Evolutionary conservation across 2,888 invertebrate genomes (phyloP).

Genomic region (Acanthosepion pharaonis): DNA sequence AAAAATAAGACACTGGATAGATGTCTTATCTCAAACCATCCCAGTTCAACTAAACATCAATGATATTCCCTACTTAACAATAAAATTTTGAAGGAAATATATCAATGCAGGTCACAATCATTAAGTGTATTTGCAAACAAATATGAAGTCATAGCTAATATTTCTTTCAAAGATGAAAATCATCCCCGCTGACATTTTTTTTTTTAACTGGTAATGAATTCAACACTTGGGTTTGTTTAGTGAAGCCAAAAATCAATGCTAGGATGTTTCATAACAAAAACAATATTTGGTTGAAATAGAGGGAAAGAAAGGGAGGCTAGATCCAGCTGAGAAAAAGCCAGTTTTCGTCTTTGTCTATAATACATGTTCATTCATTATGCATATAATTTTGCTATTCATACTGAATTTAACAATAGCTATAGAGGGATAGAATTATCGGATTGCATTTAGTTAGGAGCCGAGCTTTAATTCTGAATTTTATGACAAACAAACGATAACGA

Average conservation of each 20-base stretch:
- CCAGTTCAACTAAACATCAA: too few species aligned
- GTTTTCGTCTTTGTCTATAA: not conserved
- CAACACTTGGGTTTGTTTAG: not conserved
- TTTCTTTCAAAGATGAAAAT: not conserved
- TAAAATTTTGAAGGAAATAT: not conserved
- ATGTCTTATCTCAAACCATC: too few species aligned
- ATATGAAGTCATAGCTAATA: not conserved
- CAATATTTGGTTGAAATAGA: not conserved
- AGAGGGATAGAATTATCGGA: not conserved
- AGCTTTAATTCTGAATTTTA: not conserved
- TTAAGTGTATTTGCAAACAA: not conserved
- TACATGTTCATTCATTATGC: not conserved
- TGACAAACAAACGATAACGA: not conserved
- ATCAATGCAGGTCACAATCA: not conserved
- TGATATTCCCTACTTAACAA: too few species aligned
- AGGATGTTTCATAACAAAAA: not conserved
- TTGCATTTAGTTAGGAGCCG: not conserved
- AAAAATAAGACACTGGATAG: too few species aligned
- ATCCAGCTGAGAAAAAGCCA: not conserved
- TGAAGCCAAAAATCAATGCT: not conserved
- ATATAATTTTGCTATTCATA: conserved; percentile 2
- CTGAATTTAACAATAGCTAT: not conserved
- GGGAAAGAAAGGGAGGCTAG: not conserved
- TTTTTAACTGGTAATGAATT: not conserved
- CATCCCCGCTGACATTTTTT: too few species aligned